phyloP scores from a whole-genome alignment of 2,113 vertebrate genomes.

The Mormyrus iriodes region DNA sequence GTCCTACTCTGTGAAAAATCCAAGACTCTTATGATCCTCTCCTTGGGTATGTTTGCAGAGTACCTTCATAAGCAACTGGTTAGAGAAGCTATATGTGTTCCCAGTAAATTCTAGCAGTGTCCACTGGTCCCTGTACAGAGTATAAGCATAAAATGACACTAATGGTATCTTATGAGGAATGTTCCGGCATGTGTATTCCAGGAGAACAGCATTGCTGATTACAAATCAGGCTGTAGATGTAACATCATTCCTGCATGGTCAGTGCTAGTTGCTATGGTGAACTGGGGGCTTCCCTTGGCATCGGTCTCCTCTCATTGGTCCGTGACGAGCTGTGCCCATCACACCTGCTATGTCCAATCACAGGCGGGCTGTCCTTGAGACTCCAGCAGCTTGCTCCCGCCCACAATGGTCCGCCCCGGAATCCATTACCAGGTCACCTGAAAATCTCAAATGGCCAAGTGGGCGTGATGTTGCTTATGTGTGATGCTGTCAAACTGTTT shows the following conservation, averaged over 20 bases:
- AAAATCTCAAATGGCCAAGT: background rate
- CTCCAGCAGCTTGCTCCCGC: background rate
- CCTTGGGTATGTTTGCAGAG: background rate
- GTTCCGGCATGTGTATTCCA: background rate
- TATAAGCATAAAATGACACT: background rate
- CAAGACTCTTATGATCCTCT: background rate
- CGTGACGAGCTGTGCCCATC: background rate
- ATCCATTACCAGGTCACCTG: constrained; percentile 3
- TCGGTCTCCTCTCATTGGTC: background rate
- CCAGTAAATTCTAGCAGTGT: background rate
- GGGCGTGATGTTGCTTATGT: background rate
- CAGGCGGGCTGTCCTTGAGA: background rate
- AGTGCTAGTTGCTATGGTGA: background rate
- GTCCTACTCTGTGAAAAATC: background rate
- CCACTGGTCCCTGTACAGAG: too few relatives aligned
- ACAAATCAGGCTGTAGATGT: background rate
- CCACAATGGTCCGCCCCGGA: background rate
- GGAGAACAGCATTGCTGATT: background rate
- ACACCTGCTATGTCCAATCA: background rate
- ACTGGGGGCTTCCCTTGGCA: background rate
- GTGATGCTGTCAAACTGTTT: background rate
- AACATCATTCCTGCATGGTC: background rate
- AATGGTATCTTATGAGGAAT: background rate
- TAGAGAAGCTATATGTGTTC: background rate
- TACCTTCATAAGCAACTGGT: background rate